Base-by-base conservation (phyloP, 1,140 invertebrate species). In the Ephestia elutella region DNA sequence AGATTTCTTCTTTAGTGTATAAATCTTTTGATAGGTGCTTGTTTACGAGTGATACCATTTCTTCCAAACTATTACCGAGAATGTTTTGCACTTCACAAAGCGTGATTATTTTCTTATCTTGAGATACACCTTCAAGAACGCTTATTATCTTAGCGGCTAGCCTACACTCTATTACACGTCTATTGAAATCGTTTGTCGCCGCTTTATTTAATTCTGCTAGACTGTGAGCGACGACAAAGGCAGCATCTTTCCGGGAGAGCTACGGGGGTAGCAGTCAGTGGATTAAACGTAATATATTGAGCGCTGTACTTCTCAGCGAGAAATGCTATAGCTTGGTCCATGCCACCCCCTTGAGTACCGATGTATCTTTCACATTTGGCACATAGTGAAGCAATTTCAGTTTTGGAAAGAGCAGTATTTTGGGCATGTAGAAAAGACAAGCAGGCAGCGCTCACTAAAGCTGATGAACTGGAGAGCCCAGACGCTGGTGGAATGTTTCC, bases 321-420 rank as follows among this genome's bases (percentile, higher is more conserved):
- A 87, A 99, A 96, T 54, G 96, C 96, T 73, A 99, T 99, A 0
- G 98, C 97, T 90, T 99, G 99, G 86, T 99, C 99, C 99, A 99
- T 99, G 65, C 98, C 98, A 38, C 98, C 99, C 25, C 98, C 98
- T 89, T 97, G 93, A 8, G 96, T 97, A 13, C 98, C 98, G 70
- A 99, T 98, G 68, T 96, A 97, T 64, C 94, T 90, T 90, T 99
- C 98, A 79, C 94, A 94, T 66, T 90, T 89, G 0, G 97, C 96
- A 89, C 97, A 98, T 54, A 98, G 79, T 44, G 93, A 92, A 4
- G 98, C 97, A 65, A 99, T 88, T 59, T 95, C 91, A 61, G 92
- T 91, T 88, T 96, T 96, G 54, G 90, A 88, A 62, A 96, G 73
- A 15, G 71, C 63, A 11, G 90, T 66, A 87, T 92, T 88, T 87